Conservation (phyloP, 1,140 invertebrate genomes). For the Melanaphis sacchari region DNA sequence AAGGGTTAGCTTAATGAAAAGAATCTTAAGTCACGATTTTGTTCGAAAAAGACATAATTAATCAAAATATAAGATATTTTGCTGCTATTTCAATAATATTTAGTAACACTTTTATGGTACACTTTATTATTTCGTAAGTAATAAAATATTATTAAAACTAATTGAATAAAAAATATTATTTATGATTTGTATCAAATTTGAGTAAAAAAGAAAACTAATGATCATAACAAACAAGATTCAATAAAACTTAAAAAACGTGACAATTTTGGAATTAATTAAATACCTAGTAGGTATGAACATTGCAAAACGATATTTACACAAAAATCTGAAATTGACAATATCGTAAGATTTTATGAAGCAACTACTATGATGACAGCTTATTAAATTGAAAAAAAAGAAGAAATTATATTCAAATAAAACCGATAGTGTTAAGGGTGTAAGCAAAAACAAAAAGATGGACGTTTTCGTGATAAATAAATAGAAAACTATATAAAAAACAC, state of each 20-base stretch:
- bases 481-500: neutral
- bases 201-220: neutral
- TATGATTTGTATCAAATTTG: neutral
- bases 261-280: neutral
- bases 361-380: neutral
- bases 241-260: slow-evolving; percentile 9
- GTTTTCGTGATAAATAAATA: neutral
- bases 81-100: neutral
- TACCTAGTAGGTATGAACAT: neutral
- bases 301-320: neutral
- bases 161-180: neutral
- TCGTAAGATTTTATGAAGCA: neutral
- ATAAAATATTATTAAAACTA: neutral
- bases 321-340: neutral
- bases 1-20: neutral
- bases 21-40: neutral
- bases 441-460: neutral
- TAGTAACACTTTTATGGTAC: neutral
- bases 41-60: neutral
- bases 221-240: neutral
- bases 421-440: neutral
- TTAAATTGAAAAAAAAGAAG: neutral
- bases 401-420: neutral
- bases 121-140: neutral
- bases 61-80: neutral